phyloP scores from a whole-genome alignment of 2,113 vertebrate genomes.

The Eupsittula cactorum region DNA sequence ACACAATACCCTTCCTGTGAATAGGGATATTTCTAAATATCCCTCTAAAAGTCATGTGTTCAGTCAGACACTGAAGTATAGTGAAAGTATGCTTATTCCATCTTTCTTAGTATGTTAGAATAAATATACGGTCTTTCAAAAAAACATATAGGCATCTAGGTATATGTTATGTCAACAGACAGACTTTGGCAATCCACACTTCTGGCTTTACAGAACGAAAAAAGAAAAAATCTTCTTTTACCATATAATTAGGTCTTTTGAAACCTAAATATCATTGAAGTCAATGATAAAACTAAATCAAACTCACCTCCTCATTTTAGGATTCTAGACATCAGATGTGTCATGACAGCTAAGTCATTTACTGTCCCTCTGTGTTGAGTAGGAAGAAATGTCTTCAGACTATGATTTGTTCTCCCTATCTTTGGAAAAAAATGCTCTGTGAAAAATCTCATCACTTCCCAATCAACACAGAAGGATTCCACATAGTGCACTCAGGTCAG shows the following conservation, averaged over 20 bases:
- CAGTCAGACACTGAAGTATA: not conserved
- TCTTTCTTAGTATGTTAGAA: not conserved
- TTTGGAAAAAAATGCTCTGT: not conserved
- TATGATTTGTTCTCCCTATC: not conserved
- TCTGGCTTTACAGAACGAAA: not conserved
- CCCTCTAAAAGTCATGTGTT: not conserved
- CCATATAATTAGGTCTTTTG: not conserved
- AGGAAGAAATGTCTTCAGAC: not conserved
- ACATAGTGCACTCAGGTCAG: not conserved
- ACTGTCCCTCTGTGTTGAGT: not conserved
- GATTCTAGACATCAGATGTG: not conserved
- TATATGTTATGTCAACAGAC: not conserved
- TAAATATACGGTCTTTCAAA: not conserved
- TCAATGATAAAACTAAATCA: not conserved
- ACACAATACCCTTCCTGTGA: not conserved
- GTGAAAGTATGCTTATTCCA: not conserved
- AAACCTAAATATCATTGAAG: not conserved
- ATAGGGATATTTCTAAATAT: not conserved
- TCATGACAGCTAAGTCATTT: not conserved
- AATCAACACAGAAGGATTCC: not conserved
- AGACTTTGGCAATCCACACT: not conserved
- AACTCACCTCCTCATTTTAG: not conserved
- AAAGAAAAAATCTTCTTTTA: not conserved
- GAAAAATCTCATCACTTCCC: not conserved
- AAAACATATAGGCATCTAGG: not conserved